Evolutionary conservation across 1,140 invertebrate species (phyloP), one percentile per base, ranked within the genome.

Genomic region (Drosophila cardini): DNA sequence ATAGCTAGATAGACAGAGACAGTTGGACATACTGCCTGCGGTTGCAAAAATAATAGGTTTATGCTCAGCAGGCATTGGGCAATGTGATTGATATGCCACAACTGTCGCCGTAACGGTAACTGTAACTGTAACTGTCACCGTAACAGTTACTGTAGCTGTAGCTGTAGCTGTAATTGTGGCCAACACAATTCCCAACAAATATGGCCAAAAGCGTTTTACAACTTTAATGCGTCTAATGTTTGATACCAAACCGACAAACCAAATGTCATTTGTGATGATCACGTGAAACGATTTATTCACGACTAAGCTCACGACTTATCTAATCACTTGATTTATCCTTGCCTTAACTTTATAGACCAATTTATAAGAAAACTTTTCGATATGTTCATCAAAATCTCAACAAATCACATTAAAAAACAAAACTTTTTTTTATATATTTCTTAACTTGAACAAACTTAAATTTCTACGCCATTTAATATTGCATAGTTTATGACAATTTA

Each of bases 81-180:
- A 71, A 78, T 67, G 78, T 87, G 82, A 85, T 86, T 85, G 82
- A 85, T 86, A 85, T 85, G 83, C 78, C 71, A 62, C 75, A 82
- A 84, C 70, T 85, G 78, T 87, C 65, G 57, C 75, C 63, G 74
- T 62, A 63, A 38, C 46, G n/a, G n/a, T n/a, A n/a, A 26, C 21
- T 26, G 21, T 26, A 26, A 26, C 21, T 26, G 21, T 26, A 26
- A 26, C 21, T 26, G 21, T 26, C 21, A 26, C 21, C 21, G 21
- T 26, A 26, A 26, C 21, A 26, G 21, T 26, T 26, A 26, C 21
- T 26, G 21, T 26, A 26, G 16, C 43, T 62, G 34, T 62, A 62
- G n/a, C n/a, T 53, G 36, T 16, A 48, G 16, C 43, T 62, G 34
- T 62, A 62, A 62, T 62, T 62, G 60, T 62, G 34, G 48, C 26